Evolutionary conservation across 1,140 invertebrate genomes (phyloP), one percentile per base, ranked within the genome.

Genomic region (Helicoverpa armigera): DNA sequence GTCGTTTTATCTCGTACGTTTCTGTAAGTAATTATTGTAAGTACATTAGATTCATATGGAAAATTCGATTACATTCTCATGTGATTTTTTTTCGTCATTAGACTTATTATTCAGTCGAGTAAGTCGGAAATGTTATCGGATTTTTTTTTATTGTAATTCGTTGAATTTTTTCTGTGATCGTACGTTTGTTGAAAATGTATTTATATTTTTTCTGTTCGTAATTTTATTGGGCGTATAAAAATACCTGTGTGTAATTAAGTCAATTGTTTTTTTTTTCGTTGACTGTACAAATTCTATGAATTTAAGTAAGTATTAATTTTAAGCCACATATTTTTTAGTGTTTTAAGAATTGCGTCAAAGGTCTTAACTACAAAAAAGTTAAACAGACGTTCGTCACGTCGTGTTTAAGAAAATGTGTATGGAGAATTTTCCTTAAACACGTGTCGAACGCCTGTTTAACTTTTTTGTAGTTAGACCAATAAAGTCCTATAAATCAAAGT

Each of bases 1-100:
- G 86, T 88, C 84, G 83, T 86, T 83, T 78, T 83, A 83, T 86
- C 83, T 84, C 80, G 78, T 84, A 86, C 83, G 77, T 84, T 82
- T 56, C 83, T 76, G 78, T 88, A 83, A 83, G 82, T 83, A 84
- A 83, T 65, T 83, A 73, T 82, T 85, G 81, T 79, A 79, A 81
- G 75, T 83, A 87, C 83, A 81, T 81, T 83, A 81, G 81, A 81
- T 48, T 78, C 48, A 69, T 81, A 75, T 14, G 53, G 69, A 74
- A 54, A 81, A 63, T 76, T 65, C 74, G 61, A 77, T 65, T 61
- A 77, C 50, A 63, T 65, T 43, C 50, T 65, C 58, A 35, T 16
- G 43, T 51, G 53, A 14, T 56, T 72, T 72, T 50, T 23, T 75
- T 75, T 67, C 50, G 29, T 65, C 48, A 51, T 76, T 51, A 50